Evolutionary conservation across 2,888 invertebrate species (phyloP).

Genomic region (Caenorhabditis wallacei): DNA sequence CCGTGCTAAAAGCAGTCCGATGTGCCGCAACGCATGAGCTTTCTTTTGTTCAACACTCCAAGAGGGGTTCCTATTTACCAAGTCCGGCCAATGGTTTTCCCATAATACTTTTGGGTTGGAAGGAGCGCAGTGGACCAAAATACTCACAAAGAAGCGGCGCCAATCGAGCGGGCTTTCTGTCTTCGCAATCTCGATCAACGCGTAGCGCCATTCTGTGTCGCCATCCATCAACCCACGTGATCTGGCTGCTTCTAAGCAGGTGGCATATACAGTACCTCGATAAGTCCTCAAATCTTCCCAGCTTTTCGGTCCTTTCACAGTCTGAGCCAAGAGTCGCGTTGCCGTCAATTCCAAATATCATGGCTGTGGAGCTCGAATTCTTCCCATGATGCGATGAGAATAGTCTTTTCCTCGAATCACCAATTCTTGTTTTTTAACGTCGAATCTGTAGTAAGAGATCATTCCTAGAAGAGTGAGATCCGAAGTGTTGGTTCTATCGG

Average conservation of each 20-base stretch:
- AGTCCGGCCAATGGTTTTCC: background rate
- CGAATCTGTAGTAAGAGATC: background rate
- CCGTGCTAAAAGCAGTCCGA: slow-evolving; percentile 1
- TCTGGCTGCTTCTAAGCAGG: slow-evolving; percentile 40
- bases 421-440: slow-evolving; percentile 1
- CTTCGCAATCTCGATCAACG: slow-evolving; percentile 13
- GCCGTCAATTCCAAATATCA: slow-evolving; percentile 25
- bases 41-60: slow-evolving; percentile 2
- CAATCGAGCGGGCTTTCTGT: background rate
- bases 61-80: no score
- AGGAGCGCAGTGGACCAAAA: background rate
- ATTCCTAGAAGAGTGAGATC: slow-evolving; percentile 14
- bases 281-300: slow-evolving; percentile 36
- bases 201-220: slow-evolving; percentile 27
- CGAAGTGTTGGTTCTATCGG: slow-evolving; percentile 1
- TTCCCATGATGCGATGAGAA: background rate
- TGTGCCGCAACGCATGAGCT: slow-evolving; percentile 45
- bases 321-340: slow-evolving; percentile 19
- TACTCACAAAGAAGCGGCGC: background rate
- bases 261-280: background rate
- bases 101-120: background rate
- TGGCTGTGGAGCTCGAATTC: slow-evolving; percentile 36
- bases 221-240: slow-evolving; percentile 48
- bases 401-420: background rate
- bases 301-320: background rate